A percentile compares a stretch with the other conserved stretches of the same genome.
These are phyloP conservation scores for Grammomys surdaster DNA, from an alignment of 2,113 vertebrate genomes.

Conservation along the genomic window DNA sequence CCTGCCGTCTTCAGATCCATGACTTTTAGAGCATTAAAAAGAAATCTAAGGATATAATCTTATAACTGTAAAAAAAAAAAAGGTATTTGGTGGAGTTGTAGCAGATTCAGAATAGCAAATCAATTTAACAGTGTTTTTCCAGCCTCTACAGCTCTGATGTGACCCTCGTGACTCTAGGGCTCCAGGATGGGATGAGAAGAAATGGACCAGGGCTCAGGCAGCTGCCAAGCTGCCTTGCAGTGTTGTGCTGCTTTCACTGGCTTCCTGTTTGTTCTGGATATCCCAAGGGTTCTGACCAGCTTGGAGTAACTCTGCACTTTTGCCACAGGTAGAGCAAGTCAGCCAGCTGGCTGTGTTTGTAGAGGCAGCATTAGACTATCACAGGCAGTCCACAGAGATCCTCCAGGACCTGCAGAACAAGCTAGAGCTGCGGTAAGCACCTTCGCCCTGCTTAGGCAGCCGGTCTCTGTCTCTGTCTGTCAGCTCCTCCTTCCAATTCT, in stretches of 20 bases:
- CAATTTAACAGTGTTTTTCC: neutral
- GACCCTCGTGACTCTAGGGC: neutral
- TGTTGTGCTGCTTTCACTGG: neutral
- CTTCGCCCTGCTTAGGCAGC: accelerated
- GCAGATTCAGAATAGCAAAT: no score
- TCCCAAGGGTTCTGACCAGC: neutral
- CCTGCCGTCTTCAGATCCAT: neutral
- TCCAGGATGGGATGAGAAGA: neutral
- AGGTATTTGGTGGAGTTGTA: neutral
- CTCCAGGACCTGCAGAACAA: conserved; percentile 92
- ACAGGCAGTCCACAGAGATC: conserved; percentile 92
- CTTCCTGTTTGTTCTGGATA: neutral
- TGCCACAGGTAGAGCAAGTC: conserved; percentile 94
- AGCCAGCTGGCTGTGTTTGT: conserved; percentile 93
- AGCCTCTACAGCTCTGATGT: neutral
- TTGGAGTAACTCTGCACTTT: conserved; percentile 61
- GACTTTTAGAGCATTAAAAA: neutral
- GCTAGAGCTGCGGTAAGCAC: conserved; percentile 91
- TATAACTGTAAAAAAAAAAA: neutral
- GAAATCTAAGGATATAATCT: neutral
- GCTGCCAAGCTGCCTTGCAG: neutral
- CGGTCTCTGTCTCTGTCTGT: no score
- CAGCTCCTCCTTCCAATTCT: neutral
- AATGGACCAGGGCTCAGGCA: neutral
- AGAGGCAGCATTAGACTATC: conserved; percentile 93